Percentiles rank a stretch among this genome's conserved stretches.
Conservation (phyloP, 2,113 vertebrate species). For the Hydrochoerus hydrochaeris region DNA sequence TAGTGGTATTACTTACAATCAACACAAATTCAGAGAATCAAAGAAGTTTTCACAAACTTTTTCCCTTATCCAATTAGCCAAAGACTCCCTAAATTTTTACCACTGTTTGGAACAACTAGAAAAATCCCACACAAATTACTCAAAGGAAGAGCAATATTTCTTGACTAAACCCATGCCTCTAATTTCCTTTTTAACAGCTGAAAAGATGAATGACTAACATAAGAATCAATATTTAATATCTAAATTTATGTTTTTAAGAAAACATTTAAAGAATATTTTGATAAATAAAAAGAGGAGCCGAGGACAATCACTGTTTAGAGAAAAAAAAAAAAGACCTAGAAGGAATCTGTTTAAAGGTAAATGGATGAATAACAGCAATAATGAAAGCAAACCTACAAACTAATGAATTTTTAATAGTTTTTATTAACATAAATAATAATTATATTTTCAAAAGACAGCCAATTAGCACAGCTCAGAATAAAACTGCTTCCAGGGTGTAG, state of each 20-base stretch:
- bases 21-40: background rate
- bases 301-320: background rate
- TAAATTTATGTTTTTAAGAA: background rate
- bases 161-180: background rate
- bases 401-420: background rate
- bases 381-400: background rate
- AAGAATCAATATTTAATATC: background rate
- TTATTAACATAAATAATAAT: background rate
- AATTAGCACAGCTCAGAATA: background rate
- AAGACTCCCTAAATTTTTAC: background rate
- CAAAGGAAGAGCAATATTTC: background rate
- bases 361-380: background rate
- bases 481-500: background rate
- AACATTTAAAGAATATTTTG: background rate
- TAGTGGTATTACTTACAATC: background rate
- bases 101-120: background rate
- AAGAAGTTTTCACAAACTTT: background rate
- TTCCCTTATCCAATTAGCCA: background rate
- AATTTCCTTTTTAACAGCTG: background rate
- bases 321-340: background rate
- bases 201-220: background rate
- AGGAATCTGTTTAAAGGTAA: background rate
- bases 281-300: background rate
- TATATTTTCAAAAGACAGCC: background rate
- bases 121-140: background rate